Conservation (phyloP, 2,113 vertebrate genomes). For the Erythrolamprus reginae region DNA sequence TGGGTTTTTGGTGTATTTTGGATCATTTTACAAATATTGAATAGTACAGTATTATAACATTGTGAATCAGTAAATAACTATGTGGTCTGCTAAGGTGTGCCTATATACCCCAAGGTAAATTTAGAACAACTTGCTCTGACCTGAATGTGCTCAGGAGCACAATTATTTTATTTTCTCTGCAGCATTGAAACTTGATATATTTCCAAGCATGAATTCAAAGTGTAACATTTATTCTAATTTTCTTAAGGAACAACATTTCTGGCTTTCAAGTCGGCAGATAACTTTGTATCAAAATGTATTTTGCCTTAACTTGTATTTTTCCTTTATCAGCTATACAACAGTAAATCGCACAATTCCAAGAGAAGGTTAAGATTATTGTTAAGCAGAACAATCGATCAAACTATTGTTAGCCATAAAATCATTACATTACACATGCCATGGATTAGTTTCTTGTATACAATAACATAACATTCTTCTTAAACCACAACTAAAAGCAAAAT, state of each 20-base stretch:
- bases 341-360: background rate
- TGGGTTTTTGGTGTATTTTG: background rate
- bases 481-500: constrained; percentile 10
- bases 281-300: background rate
- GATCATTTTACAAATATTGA: background rate
- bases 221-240: background rate
- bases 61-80: background rate
- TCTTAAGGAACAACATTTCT: background rate
- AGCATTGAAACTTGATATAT: background rate
- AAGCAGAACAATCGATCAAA: background rate
- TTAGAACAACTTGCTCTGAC: background rate
- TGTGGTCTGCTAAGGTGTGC: background rate
- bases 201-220: constrained; percentile 3
- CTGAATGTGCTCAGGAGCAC: background rate
- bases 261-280: constrained; percentile 20
- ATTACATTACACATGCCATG: background rate
- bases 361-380: background rate
- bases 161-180: constrained; percentile 3
- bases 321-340: background rate
- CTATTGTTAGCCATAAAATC: background rate
- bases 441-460: background rate
- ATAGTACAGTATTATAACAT: background rate
- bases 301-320: background rate
- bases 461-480: background rate
- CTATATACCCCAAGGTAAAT: background rate